Conservation (phyloP, 2,797 vertebrate genomes). For the Tangara arthus region DNA sequence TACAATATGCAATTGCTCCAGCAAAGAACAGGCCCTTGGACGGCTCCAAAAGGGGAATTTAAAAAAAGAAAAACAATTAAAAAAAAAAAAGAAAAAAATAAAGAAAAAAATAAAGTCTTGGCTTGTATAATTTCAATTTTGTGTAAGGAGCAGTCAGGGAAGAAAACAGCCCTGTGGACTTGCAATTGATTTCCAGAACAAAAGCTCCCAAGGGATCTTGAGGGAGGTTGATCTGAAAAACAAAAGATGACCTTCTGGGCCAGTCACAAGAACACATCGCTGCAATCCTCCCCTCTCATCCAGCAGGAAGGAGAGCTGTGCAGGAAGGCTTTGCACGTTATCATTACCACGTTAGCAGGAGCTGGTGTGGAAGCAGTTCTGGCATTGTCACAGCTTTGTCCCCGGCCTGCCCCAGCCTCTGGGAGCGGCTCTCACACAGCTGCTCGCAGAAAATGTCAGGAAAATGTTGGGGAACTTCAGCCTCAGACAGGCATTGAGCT, state of each 20-base stretch:
- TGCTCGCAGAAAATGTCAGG: not conserved
- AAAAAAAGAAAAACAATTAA: not conserved
- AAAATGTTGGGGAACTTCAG: not conserved
- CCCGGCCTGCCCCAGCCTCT: not conserved
- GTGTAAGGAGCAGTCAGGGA: not conserved
- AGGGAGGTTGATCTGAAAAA: not conserved
- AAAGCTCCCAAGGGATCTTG: not conserved
- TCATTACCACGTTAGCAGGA: not conserved
- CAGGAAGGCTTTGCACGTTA: not conserved
- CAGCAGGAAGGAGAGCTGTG: not conserved
- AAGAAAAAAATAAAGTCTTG: too few relatives aligned
- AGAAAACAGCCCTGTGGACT: not conserved
- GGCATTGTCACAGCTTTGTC: not conserved
- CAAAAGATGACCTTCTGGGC: not conserved
- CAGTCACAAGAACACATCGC: rapidly evolving
- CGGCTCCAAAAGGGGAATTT: not conserved
- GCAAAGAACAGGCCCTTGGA: not conserved
- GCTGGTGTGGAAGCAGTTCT: not conserved
- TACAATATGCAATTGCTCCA: not conserved
- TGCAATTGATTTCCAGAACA: not conserved
- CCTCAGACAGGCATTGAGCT: not conserved
- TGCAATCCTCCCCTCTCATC: not conserved
- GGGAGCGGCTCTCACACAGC: not conserved
- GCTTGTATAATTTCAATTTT: not conserved
- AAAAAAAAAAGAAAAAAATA: too few relatives aligned